These are phyloP conservation scores for Tribolium freemani DNA, from an alignment of 2,888 invertebrate genomes.

Conservation along the genomic window DNA sequence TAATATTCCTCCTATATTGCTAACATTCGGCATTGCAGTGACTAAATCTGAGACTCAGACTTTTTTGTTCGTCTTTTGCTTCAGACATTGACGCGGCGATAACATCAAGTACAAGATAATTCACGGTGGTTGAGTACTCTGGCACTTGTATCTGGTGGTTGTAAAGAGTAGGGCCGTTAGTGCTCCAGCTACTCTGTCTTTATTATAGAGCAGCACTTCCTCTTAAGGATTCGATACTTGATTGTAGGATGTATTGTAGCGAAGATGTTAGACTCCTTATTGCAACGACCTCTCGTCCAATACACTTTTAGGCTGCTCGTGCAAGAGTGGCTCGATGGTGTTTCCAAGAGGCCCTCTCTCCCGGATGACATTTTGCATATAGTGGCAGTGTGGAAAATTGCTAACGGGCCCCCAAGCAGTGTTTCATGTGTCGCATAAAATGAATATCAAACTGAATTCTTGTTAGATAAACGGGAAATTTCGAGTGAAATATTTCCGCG, in stretches of 20 bases:
- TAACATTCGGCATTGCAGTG: too few species aligned
- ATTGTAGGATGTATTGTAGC: slow-evolving; percentile 38
- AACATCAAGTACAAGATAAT: slow-evolving; percentile 27
- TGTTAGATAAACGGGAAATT: slow-evolving; percentile 4
- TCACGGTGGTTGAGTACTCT: slow-evolving; percentile 14
- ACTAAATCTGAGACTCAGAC: background rate
- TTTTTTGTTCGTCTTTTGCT: slow-evolving; percentile 10
- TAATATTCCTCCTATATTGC: too few species aligned
- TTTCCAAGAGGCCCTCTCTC: background rate
- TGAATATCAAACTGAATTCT: slow-evolving; percentile 6
- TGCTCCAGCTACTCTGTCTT: slow-evolving; percentile 41
- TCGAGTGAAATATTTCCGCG: slow-evolving; percentile 4
- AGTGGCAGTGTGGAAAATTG: background rate
- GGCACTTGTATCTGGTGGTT: slow-evolving; percentile 43
- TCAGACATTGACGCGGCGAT: slow-evolving; percentile 11
- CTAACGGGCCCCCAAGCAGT: background rate
- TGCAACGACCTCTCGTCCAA: background rate
- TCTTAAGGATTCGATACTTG: slow-evolving; percentile 40
- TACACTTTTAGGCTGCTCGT: slow-evolving; percentile 8
- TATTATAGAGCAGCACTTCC: slow-evolving; percentile 42
- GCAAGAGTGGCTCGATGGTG: background rate
- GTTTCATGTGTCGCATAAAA: background rate
- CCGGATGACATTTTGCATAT: background rate
- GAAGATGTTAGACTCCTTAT: slow-evolving; percentile 9
- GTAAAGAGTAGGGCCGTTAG: slow-evolving; percentile 40